These are phyloP conservation scores for Leucophenga varia DNA, from an alignment of 1,140 invertebrate species.

Conservation along the genomic window DNA sequence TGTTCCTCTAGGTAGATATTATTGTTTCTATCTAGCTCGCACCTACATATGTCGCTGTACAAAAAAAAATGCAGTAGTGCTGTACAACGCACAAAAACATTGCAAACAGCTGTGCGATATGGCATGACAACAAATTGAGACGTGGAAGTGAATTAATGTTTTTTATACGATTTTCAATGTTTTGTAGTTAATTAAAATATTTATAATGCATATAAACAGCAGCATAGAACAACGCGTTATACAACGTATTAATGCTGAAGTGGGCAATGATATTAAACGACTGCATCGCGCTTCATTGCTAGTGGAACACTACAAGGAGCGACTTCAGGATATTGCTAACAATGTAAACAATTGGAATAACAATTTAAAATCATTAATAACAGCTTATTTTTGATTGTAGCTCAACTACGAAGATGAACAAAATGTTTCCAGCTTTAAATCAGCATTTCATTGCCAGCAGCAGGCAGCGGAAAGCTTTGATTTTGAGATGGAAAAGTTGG, in stretches of 20 bases:
- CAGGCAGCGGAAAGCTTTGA: conserved; percentile 59
- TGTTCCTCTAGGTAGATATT: too few relatives aligned
- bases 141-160: conserved; percentile 21
- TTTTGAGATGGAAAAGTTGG: conserved; percentile 57
- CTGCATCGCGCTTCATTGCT: conserved; percentile 49
- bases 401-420: conserved; percentile 63
- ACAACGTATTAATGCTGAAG: conserved; percentile 60
- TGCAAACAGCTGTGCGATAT: too few relatives aligned
- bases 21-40: too few relatives aligned
- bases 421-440: conserved; percentile 63
- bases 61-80: too few relatives aligned
- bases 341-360: conserved; percentile 8
- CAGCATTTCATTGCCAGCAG: conserved; percentile 62
- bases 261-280: conserved; percentile 60
- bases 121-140: conserved; percentile 28
- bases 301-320: conserved; percentile 49
- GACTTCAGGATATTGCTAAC: conserved; percentile 56
- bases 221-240: conserved; percentile 55
- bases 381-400: conserved; percentile 51
- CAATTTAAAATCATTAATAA: too few relatives aligned
- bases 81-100: too few relatives aligned
- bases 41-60: too few relatives aligned
- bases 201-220: conserved; percentile 32
- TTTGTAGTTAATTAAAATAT: conserved; percentile 1
- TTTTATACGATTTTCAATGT: conserved; percentile 26